Evolutionary conservation across 2,113 vertebrate species (phyloP).

Genomic region (Bettongia penicillata): DNA sequence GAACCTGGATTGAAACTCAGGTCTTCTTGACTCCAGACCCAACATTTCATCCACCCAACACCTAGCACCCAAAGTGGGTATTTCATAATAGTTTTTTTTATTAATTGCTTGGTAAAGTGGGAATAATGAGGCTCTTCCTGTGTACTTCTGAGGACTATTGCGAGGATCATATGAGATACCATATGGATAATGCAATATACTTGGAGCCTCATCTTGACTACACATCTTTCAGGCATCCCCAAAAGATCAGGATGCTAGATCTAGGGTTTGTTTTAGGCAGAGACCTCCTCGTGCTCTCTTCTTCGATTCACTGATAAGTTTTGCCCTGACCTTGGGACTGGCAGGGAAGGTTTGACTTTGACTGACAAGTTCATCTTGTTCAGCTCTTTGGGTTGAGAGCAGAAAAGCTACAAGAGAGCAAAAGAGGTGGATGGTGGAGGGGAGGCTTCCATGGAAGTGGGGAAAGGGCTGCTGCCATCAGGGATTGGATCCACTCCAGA

Average conservation of each 20-base stretch:
- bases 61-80: not conserved
- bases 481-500: not conserved
- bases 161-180: not conserved
- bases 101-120: not conserved
- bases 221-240: not conserved
- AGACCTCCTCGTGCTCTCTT: not conserved
- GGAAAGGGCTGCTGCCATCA: not conserved
- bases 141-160: not conserved
- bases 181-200: not conserved
- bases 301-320: not conserved
- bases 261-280: not conserved
- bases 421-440: not conserved
- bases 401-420: not conserved
- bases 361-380: not conserved
- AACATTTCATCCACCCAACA: not conserved
- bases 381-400: not conserved
- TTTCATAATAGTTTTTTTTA: not conserved
- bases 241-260: not conserved
- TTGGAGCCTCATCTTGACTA: not conserved
- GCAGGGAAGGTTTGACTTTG: not conserved
- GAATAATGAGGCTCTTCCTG: not conserved
- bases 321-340: not conserved
- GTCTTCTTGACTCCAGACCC: not conserved
- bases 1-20: not conserved
- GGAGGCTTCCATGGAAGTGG: too few species aligned